Conservation (phyloP, 2,797 vertebrate genomes). For the Sus cebifrons region DNA sequence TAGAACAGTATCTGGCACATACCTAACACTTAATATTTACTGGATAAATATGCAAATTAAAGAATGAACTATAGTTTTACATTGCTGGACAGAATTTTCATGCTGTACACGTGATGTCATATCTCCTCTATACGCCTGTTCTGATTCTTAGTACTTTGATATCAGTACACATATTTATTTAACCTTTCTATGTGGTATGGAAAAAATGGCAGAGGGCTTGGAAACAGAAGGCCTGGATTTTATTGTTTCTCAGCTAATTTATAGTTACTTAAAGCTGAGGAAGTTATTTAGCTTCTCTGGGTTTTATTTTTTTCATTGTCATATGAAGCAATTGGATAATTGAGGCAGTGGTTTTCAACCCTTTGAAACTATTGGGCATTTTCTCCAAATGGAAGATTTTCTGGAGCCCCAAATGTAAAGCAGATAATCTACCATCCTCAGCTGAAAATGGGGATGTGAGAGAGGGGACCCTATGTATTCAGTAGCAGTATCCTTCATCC, state of each 20-base stretch:
- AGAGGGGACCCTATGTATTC: no score
- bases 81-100: not conserved
- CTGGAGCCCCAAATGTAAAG: not conserved
- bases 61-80: not conserved
- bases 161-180: not conserved
- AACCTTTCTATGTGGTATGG: not conserved
- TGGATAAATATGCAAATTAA: not conserved
- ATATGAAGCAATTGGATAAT: not conserved
- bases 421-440: not conserved
- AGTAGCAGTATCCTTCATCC: not conserved
- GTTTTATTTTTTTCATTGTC: slow-evolving; percentile 9
- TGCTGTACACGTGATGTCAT: not conserved
- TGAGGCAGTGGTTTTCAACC: not conserved
- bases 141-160: not conserved
- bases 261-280: not conserved
- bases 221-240: not conserved
- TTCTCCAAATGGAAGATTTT: not conserved
- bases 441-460: not conserved
- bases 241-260: not conserved
- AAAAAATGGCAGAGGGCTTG: not conserved
- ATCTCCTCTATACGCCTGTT: not conserved
- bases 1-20: not conserved
- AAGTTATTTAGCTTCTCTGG: slow-evolving; percentile 8
- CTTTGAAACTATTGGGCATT: not conserved
- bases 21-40: not conserved